A percentile compares a stretch with the other conserved stretches of the same genome.
These are phyloP conservation scores for Geopemphigus sp. DNA, from an alignment of 1,140 invertebrate species.

Conservation along the genomic window DNA sequence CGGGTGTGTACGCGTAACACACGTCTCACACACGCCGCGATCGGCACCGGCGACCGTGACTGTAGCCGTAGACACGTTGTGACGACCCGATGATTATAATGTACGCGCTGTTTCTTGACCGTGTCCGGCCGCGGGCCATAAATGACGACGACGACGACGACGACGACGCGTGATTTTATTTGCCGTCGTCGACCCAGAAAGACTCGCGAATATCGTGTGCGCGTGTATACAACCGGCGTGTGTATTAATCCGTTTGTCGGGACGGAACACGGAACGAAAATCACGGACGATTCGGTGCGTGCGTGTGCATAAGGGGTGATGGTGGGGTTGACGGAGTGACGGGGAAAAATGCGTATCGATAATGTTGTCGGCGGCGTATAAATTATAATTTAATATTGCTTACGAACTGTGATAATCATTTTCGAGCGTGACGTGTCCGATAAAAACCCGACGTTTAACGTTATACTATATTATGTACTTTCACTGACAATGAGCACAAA, in stretches of 20 bases:
- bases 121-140: too few species aligned
- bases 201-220: not conserved
- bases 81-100: conserved; percentile 44
- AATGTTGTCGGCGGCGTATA: not conserved
- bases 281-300: too few species aligned
- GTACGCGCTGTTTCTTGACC: conserved; percentile 6
- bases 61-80: conserved; percentile 8
- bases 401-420: conserved; percentile 45
- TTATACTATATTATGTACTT: conserved; percentile 22
- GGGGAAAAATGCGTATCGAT: conserved; percentile 18
- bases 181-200: conserved; percentile 4
- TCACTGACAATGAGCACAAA: conserved; percentile 48
- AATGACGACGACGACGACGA: not conserved
- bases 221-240: not conserved
- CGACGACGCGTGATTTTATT: conserved; percentile 22
- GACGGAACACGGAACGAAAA: too few species aligned
- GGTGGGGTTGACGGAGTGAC: not conserved
- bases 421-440: conserved; percentile 47
- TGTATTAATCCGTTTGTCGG: not conserved
- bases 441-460: conserved; percentile 38
- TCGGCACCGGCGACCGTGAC: too few species aligned
- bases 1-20: too few species aligned
- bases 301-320: too few species aligned
- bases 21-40: not conserved
- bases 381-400: conserved; percentile 44